A percentile compares a stretch with the other conserved stretches of the same genome.
These are phyloP conservation scores for Halcyon badia DNA, from an alignment of 2,797 vertebrate species.

Conservation along the genomic window DNA sequence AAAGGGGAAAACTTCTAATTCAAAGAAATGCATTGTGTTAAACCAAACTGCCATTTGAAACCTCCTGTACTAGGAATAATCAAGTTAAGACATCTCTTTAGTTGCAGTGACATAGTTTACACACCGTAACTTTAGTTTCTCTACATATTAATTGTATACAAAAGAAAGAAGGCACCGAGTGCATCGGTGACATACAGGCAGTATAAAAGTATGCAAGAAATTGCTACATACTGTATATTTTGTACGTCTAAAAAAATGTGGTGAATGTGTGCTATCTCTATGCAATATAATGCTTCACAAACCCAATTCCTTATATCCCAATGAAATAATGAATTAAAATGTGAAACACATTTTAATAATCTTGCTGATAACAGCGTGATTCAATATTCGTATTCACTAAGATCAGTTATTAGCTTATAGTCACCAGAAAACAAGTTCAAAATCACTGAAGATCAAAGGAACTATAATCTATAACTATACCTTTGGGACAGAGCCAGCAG, in stretches of 20 bases:
- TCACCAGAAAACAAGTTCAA: slow-evolving; percentile 58
- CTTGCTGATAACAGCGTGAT: slow-evolving; percentile 46
- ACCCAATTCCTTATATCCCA: slow-evolving; percentile 42
- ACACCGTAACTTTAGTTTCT: slow-evolving; percentile 75
- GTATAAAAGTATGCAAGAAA: slow-evolving; percentile 79
- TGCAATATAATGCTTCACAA: slow-evolving; percentile 39
- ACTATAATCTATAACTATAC: slow-evolving; percentile 48
- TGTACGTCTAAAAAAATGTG: slow-evolving; percentile 48
- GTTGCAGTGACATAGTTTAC: slow-evolving; percentile 77
- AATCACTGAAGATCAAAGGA: slow-evolving; percentile 63
- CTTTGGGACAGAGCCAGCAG: slow-evolving; percentile 60
- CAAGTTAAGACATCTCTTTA: slow-evolving; percentile 82
- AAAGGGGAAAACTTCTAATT: slow-evolving; percentile 35
- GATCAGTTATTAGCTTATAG: slow-evolving; percentile 49
- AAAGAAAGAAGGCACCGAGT: slow-evolving; percentile 88
- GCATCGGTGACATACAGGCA: slow-evolving; percentile 80
- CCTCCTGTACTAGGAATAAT: slow-evolving; percentile 67
- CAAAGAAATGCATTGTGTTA: slow-evolving; percentile 59
- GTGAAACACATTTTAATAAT: slow-evolving; percentile 50
- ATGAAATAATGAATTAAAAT: slow-evolving; percentile 48
- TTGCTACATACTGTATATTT: slow-evolving; percentile 70
- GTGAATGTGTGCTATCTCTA: slow-evolving; percentile 48
- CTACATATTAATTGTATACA: slow-evolving; percentile 77
- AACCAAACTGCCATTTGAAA: slow-evolving; percentile 67
- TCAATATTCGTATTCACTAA: slow-evolving; percentile 13